Conservation (phyloP, 1,140 invertebrate genomes). For the Neotoxoptera formosana region DNA sequence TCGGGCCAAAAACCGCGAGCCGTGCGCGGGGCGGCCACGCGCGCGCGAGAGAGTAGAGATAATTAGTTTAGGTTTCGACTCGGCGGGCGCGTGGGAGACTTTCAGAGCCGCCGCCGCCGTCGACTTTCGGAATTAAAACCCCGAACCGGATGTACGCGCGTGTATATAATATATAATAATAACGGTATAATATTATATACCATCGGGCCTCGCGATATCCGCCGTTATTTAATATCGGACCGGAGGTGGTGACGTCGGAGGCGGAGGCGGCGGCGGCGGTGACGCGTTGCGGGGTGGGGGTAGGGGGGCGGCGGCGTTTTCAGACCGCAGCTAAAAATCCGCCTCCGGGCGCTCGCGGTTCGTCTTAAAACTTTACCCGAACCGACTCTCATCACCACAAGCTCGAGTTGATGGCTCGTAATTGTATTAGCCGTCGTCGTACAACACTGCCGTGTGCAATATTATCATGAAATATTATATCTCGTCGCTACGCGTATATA, state of each 20-base stretch:
- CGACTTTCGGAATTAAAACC: constrained; percentile 43
- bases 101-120: background rate
- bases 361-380: constrained; percentile 49
- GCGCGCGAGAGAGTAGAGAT: too few species aligned
- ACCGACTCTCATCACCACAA: constrained; percentile 38
- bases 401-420: constrained; percentile 51
- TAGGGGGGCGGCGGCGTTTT: constrained; percentile 20
- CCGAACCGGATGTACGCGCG: constrained; percentile 21
- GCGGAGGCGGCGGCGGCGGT: background rate
- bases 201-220: background rate
- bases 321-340: constrained; percentile 49
- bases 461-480: background rate
- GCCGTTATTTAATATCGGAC: constrained; percentile 50
- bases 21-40: too few species aligned
- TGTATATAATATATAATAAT: background rate
- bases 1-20: background rate
- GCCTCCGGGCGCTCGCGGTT: constrained; percentile 31
- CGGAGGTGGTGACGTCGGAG: background rate
- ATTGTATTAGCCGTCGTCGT: constrained; percentile 49
- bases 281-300: too few species aligned
- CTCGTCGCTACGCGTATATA: background rate
- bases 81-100: background rate
- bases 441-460: too few species aligned
- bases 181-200: background rate
- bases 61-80: constrained; percentile 52